Conservation (phyloP, 2,888 invertebrate genomes). For the Rugalucina vietnamica region DNA sequence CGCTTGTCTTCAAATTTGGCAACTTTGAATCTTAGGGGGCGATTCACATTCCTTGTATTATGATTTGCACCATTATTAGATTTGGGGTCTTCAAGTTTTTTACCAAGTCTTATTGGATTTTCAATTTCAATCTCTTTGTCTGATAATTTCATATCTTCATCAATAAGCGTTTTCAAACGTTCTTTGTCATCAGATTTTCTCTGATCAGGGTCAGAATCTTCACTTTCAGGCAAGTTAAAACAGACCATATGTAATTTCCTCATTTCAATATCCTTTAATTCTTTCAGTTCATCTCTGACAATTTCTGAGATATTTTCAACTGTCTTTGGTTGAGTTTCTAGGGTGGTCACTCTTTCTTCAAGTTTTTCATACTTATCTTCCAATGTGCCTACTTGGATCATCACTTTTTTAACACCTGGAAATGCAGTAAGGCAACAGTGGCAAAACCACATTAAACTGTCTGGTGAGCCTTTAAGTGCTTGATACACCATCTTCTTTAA, state of each 20-base stretch:
- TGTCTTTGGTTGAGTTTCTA: neutral
- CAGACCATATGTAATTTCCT: neutral
- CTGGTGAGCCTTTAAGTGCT: neutral
- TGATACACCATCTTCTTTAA: neutral
- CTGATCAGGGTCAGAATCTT: neutral
- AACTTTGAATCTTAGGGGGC: neutral
- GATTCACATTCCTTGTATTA: neutral
- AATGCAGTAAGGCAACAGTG: neutral
- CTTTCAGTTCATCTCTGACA: neutral
- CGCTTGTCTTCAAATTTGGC: neutral
- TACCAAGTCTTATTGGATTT: neutral
- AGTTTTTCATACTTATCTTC: neutral
- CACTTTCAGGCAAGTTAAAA: neutral
- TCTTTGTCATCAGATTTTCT: neutral
- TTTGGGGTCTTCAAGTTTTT: neutral
- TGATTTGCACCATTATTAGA: neutral
- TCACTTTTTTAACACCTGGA: neutral
- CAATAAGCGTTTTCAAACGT: neutral
- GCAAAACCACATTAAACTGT: neutral
- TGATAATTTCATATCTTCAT: neutral
- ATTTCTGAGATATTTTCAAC: neutral
- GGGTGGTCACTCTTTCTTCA: neutral
- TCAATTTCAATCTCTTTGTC: neutral
- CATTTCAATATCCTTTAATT: neutral
- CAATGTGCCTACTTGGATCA: neutral